Evolutionary conservation across 2,113 vertebrate genomes (phyloP), one percentile per base, ranked within the genome.

Genomic region (Mus pahari): DNA sequence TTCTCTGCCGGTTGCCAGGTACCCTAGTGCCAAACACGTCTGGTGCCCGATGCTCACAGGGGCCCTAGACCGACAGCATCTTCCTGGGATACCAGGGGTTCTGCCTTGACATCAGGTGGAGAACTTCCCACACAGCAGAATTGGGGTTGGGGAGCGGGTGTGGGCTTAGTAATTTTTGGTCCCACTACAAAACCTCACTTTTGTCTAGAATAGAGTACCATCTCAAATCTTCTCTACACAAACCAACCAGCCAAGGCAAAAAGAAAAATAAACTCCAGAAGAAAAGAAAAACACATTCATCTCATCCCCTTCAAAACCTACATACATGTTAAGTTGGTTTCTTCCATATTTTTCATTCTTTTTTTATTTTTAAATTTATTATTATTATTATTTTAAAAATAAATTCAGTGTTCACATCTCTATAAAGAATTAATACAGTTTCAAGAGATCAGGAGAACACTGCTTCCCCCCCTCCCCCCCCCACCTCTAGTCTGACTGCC

Each of bases 161-260:
- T 66, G 50, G 81, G 31, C 33, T 81, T 55, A 96, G 91, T 96
- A 86, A 97, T 96, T 96, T 97, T 96, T 97, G 97, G 97, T 97
- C 96, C 95, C 95, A 33, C 96, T 98, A 97, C 96, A 97, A 96
- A 98, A 97, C 87, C 94, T 97, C 84, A 93, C 93, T 93, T 95
- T 79, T 95, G 89, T 97, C 95, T 96, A 95, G 95, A 94, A 98
- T 97, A 98, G 97, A 97, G 96, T 98, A 98, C 97, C 96, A 96
- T 97, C 94, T 97, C 94, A 90, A 89, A 87, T 92, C 93, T 96
- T 94, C 94, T 92, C 96, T 97, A 97, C 36, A 94, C 81, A 96
- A 94, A 75, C 22, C 39, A 74, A 22, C 71, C n/a, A 42, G n/a
- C 19, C 71, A 24, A 70, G 66, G 31, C 66, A n/a, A 70, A 2